Evolutionary conservation across 1,140 invertebrate species (phyloP).

Genomic region (Mizuhopecten yessoensis): DNA sequence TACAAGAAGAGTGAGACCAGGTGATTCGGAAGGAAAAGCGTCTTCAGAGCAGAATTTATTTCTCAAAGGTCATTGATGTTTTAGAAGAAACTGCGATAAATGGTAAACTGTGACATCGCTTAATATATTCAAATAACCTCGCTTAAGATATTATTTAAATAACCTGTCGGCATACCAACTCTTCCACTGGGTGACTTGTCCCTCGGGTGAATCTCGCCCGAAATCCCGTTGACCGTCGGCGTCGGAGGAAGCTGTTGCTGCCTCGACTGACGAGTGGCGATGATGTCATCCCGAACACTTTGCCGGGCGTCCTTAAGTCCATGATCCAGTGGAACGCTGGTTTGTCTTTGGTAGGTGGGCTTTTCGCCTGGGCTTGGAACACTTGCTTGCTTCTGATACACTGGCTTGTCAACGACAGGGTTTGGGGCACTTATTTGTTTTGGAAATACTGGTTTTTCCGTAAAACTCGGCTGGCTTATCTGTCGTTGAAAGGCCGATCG

Average conservation of each 20-base stretch:
- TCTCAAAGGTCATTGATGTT: no score
- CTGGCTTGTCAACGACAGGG: background rate
- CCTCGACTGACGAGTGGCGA: background rate
- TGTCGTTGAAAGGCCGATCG: background rate
- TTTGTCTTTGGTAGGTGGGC: background rate
- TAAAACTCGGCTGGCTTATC: background rate
- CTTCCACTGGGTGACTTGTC: background rate
- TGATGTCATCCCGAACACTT: slow-evolving; percentile 8
- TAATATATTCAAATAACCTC: no score
- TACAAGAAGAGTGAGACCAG: no score
- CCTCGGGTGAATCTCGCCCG: background rate
- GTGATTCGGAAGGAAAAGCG: no score
- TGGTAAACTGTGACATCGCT: no score
- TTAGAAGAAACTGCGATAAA: no score
- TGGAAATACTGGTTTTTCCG: background rate
- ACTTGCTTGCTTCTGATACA: slow-evolving; percentile 2
- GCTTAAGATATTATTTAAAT: background rate
- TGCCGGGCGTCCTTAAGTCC: background rate
- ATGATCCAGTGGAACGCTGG: background rate
- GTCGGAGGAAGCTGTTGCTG: background rate
- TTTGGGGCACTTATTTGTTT: background rate
- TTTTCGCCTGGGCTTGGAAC: background rate
- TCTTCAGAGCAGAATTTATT: no score
- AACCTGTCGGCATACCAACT: background rate
- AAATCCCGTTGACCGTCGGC: background rate